phyloP scores from a whole-genome alignment of 1,140 invertebrate genomes.

The Cecropterus lyciades region DNA sequence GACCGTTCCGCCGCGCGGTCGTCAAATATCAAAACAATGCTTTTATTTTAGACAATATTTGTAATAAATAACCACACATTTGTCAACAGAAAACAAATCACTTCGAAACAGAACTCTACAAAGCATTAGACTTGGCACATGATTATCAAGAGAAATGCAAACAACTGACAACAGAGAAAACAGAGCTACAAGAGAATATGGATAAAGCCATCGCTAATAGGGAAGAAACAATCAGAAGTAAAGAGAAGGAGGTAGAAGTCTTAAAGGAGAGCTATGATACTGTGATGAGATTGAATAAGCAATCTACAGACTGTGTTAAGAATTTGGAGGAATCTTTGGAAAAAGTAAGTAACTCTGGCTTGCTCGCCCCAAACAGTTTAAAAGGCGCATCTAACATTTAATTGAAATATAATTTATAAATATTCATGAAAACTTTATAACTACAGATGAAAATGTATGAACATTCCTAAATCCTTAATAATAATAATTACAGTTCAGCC shows the following conservation, averaged over 20 bases:
- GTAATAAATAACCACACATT: too few relatives aligned
- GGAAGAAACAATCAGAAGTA: slow-evolving; percentile 59
- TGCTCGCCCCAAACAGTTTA: too few relatives aligned
- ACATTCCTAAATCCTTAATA: too few relatives aligned
- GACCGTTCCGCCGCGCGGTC: too few relatives aligned
- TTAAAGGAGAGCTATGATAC: slow-evolving; percentile 81
- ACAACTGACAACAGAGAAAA: slow-evolving; percentile 56
- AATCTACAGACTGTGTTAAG: slow-evolving; percentile 81
- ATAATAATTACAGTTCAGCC: too few relatives aligned
- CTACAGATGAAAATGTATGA: too few relatives aligned
- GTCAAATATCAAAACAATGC: too few relatives aligned
- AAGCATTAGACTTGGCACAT: slow-evolving; percentile 87
- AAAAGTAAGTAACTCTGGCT: slow-evolving; percentile 12
- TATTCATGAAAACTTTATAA: too few relatives aligned
- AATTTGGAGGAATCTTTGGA: slow-evolving; percentile 82
- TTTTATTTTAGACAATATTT: too few relatives aligned
- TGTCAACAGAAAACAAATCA: slow-evolving; percentile 84
- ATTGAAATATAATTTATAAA: too few relatives aligned
- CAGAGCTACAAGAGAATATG: slow-evolving; percentile 52
- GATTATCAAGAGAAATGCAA: slow-evolving; percentile 89
- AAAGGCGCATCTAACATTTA: too few relatives aligned
- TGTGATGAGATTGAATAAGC: slow-evolving; percentile 81
- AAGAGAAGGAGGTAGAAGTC: slow-evolving; percentile 75
- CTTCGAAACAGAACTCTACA: slow-evolving; percentile 87
- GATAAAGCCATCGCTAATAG: slow-evolving; percentile 48